Evolutionary conservation across 1,140 invertebrate species (phyloP).

Genomic region (Steinernema khuongi): DNA sequence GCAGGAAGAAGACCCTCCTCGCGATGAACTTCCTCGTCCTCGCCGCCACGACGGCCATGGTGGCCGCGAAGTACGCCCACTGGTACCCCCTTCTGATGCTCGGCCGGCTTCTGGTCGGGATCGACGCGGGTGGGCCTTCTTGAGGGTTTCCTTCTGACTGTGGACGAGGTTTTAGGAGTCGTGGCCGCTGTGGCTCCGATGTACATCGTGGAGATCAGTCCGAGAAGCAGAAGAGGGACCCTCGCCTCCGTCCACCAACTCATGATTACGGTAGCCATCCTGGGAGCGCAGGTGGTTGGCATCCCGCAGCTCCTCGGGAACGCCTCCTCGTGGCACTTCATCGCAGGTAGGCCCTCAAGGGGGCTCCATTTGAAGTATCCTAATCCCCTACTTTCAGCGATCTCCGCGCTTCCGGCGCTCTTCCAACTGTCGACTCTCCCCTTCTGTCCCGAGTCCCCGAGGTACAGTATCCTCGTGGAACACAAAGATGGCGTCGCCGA

Average conservation of each 20-base stretch:
- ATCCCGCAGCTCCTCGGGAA: background rate
- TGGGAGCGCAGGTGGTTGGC: background rate
- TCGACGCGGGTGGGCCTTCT: background rate
- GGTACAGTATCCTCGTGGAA: background rate
- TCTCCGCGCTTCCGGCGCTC: background rate
- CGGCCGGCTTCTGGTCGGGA: background rate
- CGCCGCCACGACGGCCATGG: background rate
- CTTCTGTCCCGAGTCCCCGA: constrained; percentile 5
- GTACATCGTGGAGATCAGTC: background rate
- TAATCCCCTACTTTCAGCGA: background rate
- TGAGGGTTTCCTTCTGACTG: background rate
- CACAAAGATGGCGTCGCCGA: background rate
- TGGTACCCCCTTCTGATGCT: background rate
- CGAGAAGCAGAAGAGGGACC: background rate
- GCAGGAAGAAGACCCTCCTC: background rate
- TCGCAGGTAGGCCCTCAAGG: background rate
- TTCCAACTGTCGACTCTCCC: background rate
- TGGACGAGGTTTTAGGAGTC: background rate
- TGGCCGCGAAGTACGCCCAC: background rate
- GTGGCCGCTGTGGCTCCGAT: background rate
- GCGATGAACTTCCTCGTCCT: background rate
- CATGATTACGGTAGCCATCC: background rate
- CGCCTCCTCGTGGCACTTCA: background rate
- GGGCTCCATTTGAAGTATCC: background rate
- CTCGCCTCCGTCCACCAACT: background rate